Percentiles rank a stretch among this genome's conserved stretches.
Evolutionary conservation across 2,888 invertebrate species (phyloP).

Genomic region (Xanthia togata): DNA sequence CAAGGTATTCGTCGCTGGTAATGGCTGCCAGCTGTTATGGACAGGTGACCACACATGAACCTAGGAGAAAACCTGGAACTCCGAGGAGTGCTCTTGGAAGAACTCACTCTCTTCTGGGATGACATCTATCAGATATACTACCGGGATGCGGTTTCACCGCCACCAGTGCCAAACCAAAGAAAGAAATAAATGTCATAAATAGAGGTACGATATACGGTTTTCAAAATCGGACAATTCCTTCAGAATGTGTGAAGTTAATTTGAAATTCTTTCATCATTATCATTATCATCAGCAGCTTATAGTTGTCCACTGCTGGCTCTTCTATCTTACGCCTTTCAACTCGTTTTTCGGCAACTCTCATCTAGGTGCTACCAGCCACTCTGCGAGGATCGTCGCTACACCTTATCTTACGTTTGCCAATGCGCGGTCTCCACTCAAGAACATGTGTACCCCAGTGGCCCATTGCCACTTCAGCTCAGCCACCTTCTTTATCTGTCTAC

Average conservation of each 20-base stretch:
- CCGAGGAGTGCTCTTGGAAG: conserved; percentile 55
- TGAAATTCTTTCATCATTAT: neutral
- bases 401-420: too few relatives aligned
- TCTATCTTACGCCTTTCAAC: too few relatives aligned
- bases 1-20: conserved; percentile 64
- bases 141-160: conserved; percentile 50
- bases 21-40: conserved; percentile 66
- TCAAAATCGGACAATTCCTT: neutral
- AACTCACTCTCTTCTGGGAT: conserved; percentile 68
- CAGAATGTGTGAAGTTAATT: too few relatives aligned
- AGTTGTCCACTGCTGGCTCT: too few relatives aligned
- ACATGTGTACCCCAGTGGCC: too few relatives aligned
- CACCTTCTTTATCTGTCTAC: too few relatives aligned
- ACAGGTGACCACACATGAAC: conserved; percentile 68
- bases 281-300: too few relatives aligned
- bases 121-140: conserved; percentile 67
- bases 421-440: too few relatives aligned
- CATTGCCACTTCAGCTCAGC: too few relatives aligned
- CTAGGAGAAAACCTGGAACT: conserved; percentile 64
- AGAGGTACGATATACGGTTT: neutral
- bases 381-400: too few relatives aligned
- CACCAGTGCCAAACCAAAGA: conserved; percentile 14
- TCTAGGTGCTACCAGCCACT: too few relatives aligned
- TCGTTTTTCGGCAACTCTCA: too few relatives aligned
- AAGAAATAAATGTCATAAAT: neutral